phyloP scores from a whole-genome alignment of 1,140 invertebrate species.

The Mizuhopecten yessoensis region DNA sequence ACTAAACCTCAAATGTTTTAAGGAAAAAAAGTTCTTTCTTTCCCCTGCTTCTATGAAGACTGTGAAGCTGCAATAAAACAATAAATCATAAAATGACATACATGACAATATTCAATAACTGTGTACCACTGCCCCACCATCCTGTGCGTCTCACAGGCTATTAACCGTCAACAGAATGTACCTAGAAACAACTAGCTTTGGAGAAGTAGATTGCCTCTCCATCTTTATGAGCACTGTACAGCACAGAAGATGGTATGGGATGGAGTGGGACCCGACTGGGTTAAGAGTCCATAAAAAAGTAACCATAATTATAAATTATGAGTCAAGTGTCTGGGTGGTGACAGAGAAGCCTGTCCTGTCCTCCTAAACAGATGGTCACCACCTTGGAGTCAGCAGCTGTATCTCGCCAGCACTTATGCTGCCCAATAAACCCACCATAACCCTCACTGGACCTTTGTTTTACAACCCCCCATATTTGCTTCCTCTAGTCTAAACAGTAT shows the following conservation, averaged over 20 bases:
- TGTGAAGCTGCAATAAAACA: background rate
- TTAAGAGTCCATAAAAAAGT: conserved; percentile 16
- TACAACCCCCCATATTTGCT: background rate
- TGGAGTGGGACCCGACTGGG: background rate
- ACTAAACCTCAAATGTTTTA: no score
- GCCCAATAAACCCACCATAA: conserved; percentile 3
- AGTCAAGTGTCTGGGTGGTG: conserved; percentile 3
- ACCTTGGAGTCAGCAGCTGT: background rate
- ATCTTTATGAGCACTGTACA: background rate
- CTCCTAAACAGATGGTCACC: conserved; percentile 13
- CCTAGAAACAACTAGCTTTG: background rate
- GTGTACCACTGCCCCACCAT: background rate
- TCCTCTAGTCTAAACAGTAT: background rate
- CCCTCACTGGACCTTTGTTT: background rate
- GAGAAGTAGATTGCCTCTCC: background rate
- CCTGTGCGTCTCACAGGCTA: no score
- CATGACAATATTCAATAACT: background rate
- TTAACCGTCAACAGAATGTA: background rate
- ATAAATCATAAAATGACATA: background rate
- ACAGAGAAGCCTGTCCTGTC: background rate
- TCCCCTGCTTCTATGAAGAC: background rate
- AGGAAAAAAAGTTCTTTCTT: no score
- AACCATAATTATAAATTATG: background rate
- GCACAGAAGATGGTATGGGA: background rate
- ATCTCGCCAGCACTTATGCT: background rate